Conservation (phyloP, 35 echinoderm and acorn worm species). For the Antedon bifida region DNA sequence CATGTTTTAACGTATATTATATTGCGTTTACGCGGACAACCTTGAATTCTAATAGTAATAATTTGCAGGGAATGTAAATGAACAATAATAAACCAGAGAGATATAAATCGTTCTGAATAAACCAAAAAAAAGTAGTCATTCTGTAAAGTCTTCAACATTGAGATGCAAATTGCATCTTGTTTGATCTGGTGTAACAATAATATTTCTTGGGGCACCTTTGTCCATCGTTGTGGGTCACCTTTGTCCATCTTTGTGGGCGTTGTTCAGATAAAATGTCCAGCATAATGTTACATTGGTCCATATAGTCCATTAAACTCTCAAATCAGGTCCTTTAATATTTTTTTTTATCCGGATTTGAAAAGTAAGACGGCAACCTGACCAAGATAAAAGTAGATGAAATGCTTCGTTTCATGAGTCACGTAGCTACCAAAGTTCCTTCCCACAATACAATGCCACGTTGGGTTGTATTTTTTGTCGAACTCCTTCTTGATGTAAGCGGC, state of each 20-base stretch:
- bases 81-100: too few species aligned
- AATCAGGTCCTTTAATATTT: too few species aligned
- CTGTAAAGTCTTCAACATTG: background rate
- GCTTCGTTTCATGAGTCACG: conserved; percentile 95
- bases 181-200: background rate
- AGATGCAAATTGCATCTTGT: background rate
- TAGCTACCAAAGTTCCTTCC: conserved; percentile 94
- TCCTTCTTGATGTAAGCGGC: conserved; percentile 95
- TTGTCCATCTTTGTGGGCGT: background rate
- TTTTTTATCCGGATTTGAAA: conserved; percentile 83
- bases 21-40: too few species aligned
- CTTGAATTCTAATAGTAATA: too few species aligned
- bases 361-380: conserved; percentile 78
- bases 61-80: too few species aligned
- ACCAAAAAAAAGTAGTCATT: background rate
- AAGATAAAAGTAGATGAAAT: conserved; percentile 98
- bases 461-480: conserved; percentile 96
- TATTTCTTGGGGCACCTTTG: background rate
- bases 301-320: background rate
- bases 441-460: conserved; percentile 98
- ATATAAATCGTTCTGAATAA: too few species aligned
- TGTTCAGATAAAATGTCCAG: background rate
- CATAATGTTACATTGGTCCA: background rate
- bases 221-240: too few species aligned
- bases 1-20: too few species aligned